These are phyloP conservation scores for Epizoanthus illoricatus DNA, from an alignment of 92 coral and sea anemone species.

Conservation along the genomic window DNA sequence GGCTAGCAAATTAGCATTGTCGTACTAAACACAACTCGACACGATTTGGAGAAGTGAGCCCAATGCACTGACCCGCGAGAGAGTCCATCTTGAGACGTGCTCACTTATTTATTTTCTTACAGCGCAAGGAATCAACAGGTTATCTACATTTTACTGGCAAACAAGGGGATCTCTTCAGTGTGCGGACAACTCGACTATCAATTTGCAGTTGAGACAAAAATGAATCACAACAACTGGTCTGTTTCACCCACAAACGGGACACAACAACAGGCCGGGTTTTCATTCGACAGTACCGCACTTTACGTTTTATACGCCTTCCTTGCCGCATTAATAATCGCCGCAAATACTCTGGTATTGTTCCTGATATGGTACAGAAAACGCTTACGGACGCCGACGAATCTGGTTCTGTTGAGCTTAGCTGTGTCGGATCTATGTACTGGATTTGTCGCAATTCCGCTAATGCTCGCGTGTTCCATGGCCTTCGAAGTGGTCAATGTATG, in stretches of 20 bases:
- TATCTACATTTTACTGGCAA: background rate
- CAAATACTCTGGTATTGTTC: conserved; percentile 55
- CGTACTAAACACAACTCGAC: no score
- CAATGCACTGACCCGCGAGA: no score
- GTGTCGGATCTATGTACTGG: conserved; percentile 76
- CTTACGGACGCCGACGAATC: conserved; percentile 67
- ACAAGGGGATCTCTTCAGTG: background rate
- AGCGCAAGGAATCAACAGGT: no score
- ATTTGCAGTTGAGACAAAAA: background rate
- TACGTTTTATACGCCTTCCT: conserved; percentile 55
- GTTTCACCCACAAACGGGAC: background rate
- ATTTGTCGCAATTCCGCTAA: conserved; percentile 59
- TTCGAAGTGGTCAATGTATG: conserved; percentile 35
- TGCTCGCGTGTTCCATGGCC: conserved; percentile 61
- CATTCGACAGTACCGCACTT: conserved; percentile 24
- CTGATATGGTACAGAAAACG: conserved; percentile 56
- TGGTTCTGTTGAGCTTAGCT: conserved; percentile 65
- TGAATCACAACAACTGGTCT: conserved; percentile 11
- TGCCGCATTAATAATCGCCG: conserved; percentile 48
- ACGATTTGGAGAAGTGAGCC: no score
- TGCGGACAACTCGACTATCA: background rate
- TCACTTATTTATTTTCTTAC: no score
- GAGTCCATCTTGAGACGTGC: no score
- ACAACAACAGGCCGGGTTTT: background rate
- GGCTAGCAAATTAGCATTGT: no score